Evolutionary conservation across 1,140 invertebrate species (phyloP).

Genomic region (Pollicipes pollicipes): DNA sequence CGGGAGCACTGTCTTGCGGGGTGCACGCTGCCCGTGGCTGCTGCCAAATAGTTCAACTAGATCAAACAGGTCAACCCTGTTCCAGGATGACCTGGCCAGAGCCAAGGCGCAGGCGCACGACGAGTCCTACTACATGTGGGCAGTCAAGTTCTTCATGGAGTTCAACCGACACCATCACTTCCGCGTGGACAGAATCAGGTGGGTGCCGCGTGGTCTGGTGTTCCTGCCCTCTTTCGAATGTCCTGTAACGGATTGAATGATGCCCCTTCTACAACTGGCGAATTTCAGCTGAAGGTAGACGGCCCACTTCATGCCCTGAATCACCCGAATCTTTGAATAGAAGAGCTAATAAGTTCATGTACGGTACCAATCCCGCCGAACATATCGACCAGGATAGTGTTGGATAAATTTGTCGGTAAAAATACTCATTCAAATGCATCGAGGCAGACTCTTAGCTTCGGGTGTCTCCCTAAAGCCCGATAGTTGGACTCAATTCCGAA

Average conservation of each 20-base stretch:
- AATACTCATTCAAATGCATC: too few species aligned
- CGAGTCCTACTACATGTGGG: slow-evolving; percentile 85
- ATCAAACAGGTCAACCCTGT: slow-evolving; percentile 11
- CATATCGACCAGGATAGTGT: too few species aligned
- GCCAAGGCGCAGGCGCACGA: slow-evolving; percentile 50
- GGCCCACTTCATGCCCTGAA: too few species aligned
- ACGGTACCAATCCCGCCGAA: too few species aligned
- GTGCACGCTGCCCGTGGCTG: slow-evolving; percentile 14
- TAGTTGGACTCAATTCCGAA: too few species aligned
- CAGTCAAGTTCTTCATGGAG: slow-evolving; percentile 89
- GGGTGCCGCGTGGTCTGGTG: slow-evolving; percentile 76
- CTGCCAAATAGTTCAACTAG: slow-evolving; percentile 13
- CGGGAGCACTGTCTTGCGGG: slow-evolving; percentile 15
- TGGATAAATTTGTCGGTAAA: too few species aligned
- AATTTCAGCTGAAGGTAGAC: too few species aligned
- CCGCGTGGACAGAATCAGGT: slow-evolving; percentile 57
- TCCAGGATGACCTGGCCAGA: slow-evolving; percentile 38
- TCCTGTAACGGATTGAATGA: slow-evolving; percentile 14
- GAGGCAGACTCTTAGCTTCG: too few species aligned
- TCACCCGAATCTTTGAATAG: too few species aligned
- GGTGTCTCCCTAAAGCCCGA: too few species aligned
- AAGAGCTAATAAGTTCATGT: too few species aligned
- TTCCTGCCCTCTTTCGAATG: too few species aligned
- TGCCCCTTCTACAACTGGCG: slow-evolving; percentile 15
- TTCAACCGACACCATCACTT: slow-evolving; percentile 80